Percentiles rank a stretch among this genome's conserved stretches.
Evolutionary conservation across 1,140 invertebrate species (phyloP).

Genomic region (Papilio aristodemus): DNA sequence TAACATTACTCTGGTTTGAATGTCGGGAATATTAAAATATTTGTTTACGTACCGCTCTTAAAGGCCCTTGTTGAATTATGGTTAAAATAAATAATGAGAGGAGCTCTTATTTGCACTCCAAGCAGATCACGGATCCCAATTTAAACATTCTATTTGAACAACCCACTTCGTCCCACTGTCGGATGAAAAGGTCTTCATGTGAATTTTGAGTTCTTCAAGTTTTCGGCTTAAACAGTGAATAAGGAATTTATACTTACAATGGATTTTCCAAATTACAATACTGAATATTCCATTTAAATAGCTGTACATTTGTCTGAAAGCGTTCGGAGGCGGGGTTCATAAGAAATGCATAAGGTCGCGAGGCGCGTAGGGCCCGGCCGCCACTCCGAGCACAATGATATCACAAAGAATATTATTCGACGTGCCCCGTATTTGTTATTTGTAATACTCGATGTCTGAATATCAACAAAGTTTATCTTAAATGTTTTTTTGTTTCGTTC

Average conservation of each 20-base stretch:
- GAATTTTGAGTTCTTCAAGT: slow-evolving; percentile 48
- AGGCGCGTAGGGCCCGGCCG: slow-evolving; percentile 50
- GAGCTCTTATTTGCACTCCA: slow-evolving; percentile 34
- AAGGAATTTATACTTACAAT: slow-evolving; percentile 67
- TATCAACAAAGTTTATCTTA: slow-evolving; percentile 26
- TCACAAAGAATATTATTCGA: slow-evolving; percentile 43
- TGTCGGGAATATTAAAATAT: slow-evolving; percentile 33
- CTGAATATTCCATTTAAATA: slow-evolving; percentile 76
- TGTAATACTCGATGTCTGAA: slow-evolving; percentile 29
- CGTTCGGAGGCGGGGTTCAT: slow-evolving; percentile 62
- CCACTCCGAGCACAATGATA: slow-evolving; percentile 48
- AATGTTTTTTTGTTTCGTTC: slow-evolving; percentile 31
- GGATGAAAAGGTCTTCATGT: slow-evolving; percentile 43
- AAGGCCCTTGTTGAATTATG: slow-evolving; percentile 32
- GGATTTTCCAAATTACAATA: slow-evolving; percentile 68
- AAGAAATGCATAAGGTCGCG: slow-evolving; percentile 70
- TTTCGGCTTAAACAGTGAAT: slow-evolving; percentile 71
- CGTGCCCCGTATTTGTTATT: slow-evolving; percentile 25
- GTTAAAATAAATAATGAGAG: slow-evolving; percentile 35
- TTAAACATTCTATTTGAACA: slow-evolving; percentile 35
- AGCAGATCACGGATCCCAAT: slow-evolving; percentile 34
- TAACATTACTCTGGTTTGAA: slow-evolving; percentile 19
- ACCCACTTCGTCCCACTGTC: slow-evolving; percentile 30
- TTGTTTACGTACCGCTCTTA: slow-evolving; percentile 33
- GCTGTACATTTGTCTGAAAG: slow-evolving; percentile 73